Evolutionary conservation across 2,113 vertebrate species (phyloP).

Genomic region (Cavia porcellus): DNA sequence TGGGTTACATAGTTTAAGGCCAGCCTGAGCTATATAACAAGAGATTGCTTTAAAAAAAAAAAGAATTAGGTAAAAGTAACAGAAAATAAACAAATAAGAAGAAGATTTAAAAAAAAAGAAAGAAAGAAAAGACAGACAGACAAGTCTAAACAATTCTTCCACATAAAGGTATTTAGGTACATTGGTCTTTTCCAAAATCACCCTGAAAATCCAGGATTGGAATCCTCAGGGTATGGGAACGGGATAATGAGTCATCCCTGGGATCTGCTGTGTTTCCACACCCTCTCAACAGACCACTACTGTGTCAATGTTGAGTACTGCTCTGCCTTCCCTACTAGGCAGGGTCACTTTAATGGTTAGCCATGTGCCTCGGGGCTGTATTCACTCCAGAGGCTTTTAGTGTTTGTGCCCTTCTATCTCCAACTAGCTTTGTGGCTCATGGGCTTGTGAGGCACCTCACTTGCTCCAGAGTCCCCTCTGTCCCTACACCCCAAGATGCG

Average conservation of each 20-base stretch:
- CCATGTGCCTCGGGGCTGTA: not conserved
- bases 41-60: not conserved
- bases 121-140: not conserved
- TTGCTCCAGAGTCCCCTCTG: not conserved
- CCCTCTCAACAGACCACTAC: not conserved
- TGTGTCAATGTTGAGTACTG: not conserved
- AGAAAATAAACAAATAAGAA: not conserved
- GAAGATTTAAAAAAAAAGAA: not conserved
- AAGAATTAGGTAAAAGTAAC: not conserved
- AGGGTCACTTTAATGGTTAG: not conserved
- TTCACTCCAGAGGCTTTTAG: not conserved
- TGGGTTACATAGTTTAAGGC: not conserved
- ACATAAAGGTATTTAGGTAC: not conserved
- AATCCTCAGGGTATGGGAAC: not conserved
- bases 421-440: not conserved
- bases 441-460: not conserved
- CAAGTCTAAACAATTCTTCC: not conserved
- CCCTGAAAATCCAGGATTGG: not conserved
- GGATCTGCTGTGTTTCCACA: not conserved
- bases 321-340: not conserved
- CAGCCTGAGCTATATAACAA: not conserved
- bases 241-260: not conserved
- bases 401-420: not conserved
- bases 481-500: not conserved
- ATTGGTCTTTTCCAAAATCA: not conserved